Evolutionary conservation across 2,888 invertebrate genomes (phyloP).

Genomic region (Aphrophora alni): DNA sequence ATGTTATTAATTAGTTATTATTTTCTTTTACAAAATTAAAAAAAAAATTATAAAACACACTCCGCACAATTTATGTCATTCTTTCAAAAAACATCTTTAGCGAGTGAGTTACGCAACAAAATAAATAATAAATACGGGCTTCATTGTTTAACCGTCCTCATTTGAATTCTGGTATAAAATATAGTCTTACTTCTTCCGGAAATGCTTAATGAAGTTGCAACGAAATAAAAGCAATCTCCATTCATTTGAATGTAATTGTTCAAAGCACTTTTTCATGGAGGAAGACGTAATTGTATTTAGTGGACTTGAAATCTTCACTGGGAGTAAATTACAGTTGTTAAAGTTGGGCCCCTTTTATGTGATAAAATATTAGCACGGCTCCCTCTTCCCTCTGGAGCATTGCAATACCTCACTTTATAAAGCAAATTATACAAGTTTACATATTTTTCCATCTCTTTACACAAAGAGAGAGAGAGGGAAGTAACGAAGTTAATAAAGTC

Average conservation of each 20-base stretch:
- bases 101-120: not conserved
- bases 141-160: not conserved
- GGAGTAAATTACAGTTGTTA: not conserved
- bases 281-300: not conserved
- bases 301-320: not conserved
- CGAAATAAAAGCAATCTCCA: not conserved
- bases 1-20: too few species aligned
- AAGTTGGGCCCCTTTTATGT: not conserved
- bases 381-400: not conserved
- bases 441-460: conserved; percentile 45
- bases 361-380: conserved; percentile 1
- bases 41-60: too few species aligned
- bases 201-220: not conserved
- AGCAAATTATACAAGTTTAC: conserved; percentile 43
- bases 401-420: conserved; percentile 24
- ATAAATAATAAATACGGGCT: not conserved
- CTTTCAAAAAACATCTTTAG: too few species aligned
- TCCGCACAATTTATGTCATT: too few species aligned
- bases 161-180: not conserved
- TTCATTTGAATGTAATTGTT: conserved; percentile 6
- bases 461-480: conserved; percentile 18
- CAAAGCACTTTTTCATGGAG: not conserved
- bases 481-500: conserved; percentile 32
- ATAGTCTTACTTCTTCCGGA: not conserved
- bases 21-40: too few species aligned